Base-by-base conservation (phyloP, 2,113 vertebrate genomes). In the Bubo scandiacus region DNA sequence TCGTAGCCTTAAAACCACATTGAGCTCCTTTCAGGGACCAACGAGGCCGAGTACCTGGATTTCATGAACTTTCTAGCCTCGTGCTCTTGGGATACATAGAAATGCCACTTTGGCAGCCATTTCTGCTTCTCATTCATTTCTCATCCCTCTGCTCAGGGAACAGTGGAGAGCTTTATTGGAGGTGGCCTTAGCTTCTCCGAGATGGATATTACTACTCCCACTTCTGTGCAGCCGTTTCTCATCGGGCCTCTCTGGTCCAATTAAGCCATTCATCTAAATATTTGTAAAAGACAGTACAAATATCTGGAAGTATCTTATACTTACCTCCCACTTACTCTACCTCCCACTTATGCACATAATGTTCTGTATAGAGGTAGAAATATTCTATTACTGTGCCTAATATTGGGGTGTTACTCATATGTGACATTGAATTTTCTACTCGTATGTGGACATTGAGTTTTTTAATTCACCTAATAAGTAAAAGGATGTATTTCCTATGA, bases 361-460 rank as follows among this genome's bases (percentile, higher is more conserved):
- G 5, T 16, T 62, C 49, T 67, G 21, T 12, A 0, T 3, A 34
- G 8, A 67, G 42, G 58, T 36, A 38, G 81, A 29, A 92, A 18
- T 27, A 11, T n/a, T 65, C 11, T 2, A 25, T 54, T 54, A 3
- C 25, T 54, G 9, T 83, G 26, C 59, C 61, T 66, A 1, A 26
- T 20, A 1, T 2, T 23, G 52, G 72, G 34, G 25, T 21, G 42
- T n/a, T 32, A 0, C 55, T 83, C 10, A 0, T 20, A 0, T 16
- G 25, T 9, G 51, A 8, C 67, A 15, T 1, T 21, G 51, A 57
- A 25, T 27, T 61, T 71, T n/a, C 34, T 27, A 9, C 45, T 58
- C 9, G 0, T 47, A 47, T 58, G 59, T 12, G 29, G 11, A 38
- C 32, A 22, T 5, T 8, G 45, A 74, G 13, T 75, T 40, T 49